Evolutionary conservation across 1,140 invertebrate genomes (phyloP), one percentile per base, ranked within the genome.

Genomic region (Drosophila repleta): DNA sequence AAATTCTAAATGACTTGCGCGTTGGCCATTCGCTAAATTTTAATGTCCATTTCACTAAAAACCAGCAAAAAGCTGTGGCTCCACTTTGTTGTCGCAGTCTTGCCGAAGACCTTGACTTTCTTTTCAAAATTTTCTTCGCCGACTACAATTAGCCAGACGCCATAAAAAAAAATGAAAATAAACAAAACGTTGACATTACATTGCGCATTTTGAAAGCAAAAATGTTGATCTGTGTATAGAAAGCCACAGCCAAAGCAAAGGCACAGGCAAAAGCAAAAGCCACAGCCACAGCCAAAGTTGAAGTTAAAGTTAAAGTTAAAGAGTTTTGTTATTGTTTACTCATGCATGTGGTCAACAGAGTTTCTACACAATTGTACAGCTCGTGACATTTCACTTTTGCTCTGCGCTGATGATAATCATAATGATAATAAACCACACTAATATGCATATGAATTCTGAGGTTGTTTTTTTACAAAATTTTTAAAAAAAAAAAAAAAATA

Each of bases 1-100:
- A 85, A 78, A 81, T 87, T 85, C 78, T 85, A 81, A 87, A 82
- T 87, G 83, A 74, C 70, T 87, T 68, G 74, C 66, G 66, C n/a
- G 48, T 78, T 77, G 4, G 58, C 15, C 69, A 74, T 63, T 85
- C 74, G 74, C 63, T 64, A 87, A 76, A 78, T 87, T 64, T 81
- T 72, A 71, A 81, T 85, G 56, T 53, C 45, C 43, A 18, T 57
- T 29, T 43, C 17, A 43, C 39, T 17, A 17, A 43, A 43, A 17
- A 57, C 64, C 29, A 11, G 45, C 61, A 39, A 20, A 60, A 55
- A 52, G 74, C 58, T 62, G 62, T 26, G 64, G 32, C 52, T 48
- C 71, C 78, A 84, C 74, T 89, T 88, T 56, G 58, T 64, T 64
- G 60, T 66, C 62, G 26, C 71, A 49, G 74, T 71, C 63, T 76